phyloP scores from a whole-genome alignment of 1,140 invertebrate species.

The Mycetomoellerius zeteki region DNA sequence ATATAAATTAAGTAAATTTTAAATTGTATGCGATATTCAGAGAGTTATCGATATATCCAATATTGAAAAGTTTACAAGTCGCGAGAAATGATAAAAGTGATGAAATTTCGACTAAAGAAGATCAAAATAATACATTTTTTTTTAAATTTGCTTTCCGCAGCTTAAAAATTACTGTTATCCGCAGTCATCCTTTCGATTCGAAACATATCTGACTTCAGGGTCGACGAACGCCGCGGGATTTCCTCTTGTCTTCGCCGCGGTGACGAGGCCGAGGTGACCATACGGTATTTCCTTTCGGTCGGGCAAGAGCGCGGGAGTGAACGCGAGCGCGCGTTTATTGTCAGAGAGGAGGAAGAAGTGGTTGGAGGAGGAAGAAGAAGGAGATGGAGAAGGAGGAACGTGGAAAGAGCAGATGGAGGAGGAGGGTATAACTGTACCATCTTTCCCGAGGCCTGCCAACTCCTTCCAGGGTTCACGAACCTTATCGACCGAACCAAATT shows the following conservation, averaged over 20 bases:
- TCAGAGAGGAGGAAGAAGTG: slow-evolving; percentile 66
- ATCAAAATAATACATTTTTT: not conserved
- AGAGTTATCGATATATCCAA: not conserved
- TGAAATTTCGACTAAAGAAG: not conserved
- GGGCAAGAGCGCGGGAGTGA: slow-evolving; percentile 70
- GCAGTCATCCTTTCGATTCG: slow-evolving; percentile 46
- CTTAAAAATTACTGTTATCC: slow-evolving; percentile 39
- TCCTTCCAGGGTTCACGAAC: slow-evolving; percentile 79
- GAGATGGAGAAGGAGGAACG: slow-evolving; percentile 46
- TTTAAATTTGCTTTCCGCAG: not conserved
- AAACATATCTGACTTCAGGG: slow-evolving; percentile 61
- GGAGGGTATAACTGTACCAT: slow-evolving; percentile 80
- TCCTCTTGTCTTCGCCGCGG: slow-evolving; percentile 70
- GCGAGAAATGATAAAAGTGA: not conserved
- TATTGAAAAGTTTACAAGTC: not conserved
- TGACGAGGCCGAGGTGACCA: slow-evolving; percentile 75
- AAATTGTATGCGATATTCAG: not conserved
- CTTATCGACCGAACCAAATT: slow-evolving; percentile 73
- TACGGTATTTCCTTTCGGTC: slow-evolving; percentile 78
- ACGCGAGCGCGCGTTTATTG: slow-evolving; percentile 69
- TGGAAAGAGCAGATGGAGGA: slow-evolving; percentile 73
- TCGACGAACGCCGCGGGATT: slow-evolving; percentile 76
- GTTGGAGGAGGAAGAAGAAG: slow-evolving; percentile 37
- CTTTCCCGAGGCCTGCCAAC: slow-evolving; percentile 72
- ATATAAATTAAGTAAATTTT: slow-evolving; percentile 12